These are phyloP conservation scores for Cyanistes caeruleus DNA, from an alignment of 2,113 vertebrate genomes.

Conservation along the genomic window DNA sequence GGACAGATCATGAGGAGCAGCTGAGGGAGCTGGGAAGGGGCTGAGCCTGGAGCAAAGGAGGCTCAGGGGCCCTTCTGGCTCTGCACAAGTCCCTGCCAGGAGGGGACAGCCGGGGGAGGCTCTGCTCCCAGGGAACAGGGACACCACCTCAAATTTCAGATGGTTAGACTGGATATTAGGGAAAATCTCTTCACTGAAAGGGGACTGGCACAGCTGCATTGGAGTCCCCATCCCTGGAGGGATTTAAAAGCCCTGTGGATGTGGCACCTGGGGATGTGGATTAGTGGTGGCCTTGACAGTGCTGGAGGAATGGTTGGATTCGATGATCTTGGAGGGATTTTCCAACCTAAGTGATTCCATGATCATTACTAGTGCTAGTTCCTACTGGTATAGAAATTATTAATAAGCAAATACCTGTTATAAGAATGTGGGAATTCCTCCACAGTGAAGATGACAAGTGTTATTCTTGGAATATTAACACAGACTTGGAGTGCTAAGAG, in stretches of 20 bases:
- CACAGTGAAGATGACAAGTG: background rate
- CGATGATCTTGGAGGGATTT: background rate
- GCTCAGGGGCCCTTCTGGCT: background rate
- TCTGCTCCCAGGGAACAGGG: background rate
- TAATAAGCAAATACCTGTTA: background rate
- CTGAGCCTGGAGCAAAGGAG: background rate
- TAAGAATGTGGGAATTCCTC: background rate
- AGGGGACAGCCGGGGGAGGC: accelerated
- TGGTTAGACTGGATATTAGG: background rate
- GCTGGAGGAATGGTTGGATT: background rate
- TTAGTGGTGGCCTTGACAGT: background rate
- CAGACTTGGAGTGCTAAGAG: background rate
- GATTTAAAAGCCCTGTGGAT: background rate
- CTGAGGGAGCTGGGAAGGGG: background rate
- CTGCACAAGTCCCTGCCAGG: background rate
- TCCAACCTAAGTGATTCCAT: background rate
- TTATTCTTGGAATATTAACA: background rate
- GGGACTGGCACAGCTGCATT: background rate
- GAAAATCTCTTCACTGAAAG: background rate
- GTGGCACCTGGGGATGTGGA: background rate
- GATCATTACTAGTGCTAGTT: background rate
- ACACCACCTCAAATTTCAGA: background rate
- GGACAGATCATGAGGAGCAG: background rate
- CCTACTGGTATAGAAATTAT: background rate
- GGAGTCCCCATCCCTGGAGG: background rate